phyloP scores from a whole-genome alignment of 2,888 invertebrate species.

The Dryadula phaetusa region DNA sequence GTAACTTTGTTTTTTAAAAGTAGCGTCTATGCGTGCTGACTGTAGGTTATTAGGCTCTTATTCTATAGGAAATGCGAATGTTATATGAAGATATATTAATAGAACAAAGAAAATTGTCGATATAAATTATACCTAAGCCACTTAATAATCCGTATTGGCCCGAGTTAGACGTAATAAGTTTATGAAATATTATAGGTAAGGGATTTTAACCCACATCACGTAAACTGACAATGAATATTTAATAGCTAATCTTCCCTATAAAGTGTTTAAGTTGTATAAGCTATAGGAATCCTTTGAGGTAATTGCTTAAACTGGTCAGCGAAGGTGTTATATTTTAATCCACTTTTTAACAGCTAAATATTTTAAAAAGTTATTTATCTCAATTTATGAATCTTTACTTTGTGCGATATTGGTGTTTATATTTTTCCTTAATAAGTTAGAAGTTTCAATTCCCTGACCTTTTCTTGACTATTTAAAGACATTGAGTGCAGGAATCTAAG shows the following conservation, averaged over 20 bases:
- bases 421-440: no score
- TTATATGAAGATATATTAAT: neutral
- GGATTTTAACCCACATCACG: constrained; percentile 16
- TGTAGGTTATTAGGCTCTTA: no score
- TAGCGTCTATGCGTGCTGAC: neutral
- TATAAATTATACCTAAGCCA: constrained; percentile 8
- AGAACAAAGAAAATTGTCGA: neutral
- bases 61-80: neutral
- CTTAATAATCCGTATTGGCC: constrained; percentile 15
- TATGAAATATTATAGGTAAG: constrained; percentile 6
- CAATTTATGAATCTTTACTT: no score
- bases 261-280: constrained; percentile 15
- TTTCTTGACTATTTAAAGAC: no score
- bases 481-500: no score
- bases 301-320: constrained; percentile 2
- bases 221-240: constrained; percentile 21
- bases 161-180: constrained; percentile 6
- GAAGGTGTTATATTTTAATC: neutral
- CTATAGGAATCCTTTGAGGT: constrained; percentile 2
- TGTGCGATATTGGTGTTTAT: no score
- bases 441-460: no score
- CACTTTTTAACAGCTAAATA: neutral
- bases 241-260: constrained; percentile 3
- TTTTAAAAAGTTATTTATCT: neutral
- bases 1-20: no score